phyloP scores from a whole-genome alignment of 2,797 vertebrate species.

The Anableps anableps region DNA sequence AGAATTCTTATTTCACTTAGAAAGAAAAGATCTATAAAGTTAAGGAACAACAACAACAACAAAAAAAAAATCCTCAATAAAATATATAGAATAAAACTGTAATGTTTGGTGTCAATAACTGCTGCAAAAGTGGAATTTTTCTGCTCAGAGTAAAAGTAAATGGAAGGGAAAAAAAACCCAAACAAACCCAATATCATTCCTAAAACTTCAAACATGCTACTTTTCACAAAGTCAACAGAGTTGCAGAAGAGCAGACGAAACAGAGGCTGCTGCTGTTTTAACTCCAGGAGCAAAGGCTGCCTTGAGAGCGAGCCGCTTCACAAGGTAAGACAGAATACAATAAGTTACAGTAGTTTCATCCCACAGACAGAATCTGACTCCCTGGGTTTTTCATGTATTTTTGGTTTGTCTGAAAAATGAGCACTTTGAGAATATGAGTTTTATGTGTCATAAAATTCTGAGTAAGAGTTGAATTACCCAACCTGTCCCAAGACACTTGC shows the following conservation, averaged over 20 bases:
- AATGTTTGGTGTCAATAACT: neutral
- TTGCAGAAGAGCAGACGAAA: slow-evolving; percentile 2
- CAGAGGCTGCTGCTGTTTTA: neutral
- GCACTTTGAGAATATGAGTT: neutral
- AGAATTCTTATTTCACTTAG: too few species aligned
- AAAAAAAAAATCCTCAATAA: neutral
- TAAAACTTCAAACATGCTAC: slow-evolving; percentile 5
- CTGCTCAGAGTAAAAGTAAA: neutral
- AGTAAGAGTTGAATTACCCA: neutral
- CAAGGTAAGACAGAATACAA: neutral
- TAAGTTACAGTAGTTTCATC: neutral
- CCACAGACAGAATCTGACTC: neutral
- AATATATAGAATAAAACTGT: neutral
- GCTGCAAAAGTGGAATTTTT: neutral
- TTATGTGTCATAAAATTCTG: neutral
- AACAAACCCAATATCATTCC: neutral
- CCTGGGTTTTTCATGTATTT: neutral
- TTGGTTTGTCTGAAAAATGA: neutral
- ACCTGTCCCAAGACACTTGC: neutral
- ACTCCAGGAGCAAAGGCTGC: slow-evolving; percentile 7
- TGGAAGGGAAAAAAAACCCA: neutral
- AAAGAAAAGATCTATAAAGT: neutral
- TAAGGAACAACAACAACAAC: neutral
- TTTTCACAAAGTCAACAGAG: slow-evolving; percentile 11
- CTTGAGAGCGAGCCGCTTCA: neutral